These are phyloP conservation scores for Philaethria dido DNA, from an alignment of 2,888 invertebrate species.

Conservation along the genomic window DNA sequence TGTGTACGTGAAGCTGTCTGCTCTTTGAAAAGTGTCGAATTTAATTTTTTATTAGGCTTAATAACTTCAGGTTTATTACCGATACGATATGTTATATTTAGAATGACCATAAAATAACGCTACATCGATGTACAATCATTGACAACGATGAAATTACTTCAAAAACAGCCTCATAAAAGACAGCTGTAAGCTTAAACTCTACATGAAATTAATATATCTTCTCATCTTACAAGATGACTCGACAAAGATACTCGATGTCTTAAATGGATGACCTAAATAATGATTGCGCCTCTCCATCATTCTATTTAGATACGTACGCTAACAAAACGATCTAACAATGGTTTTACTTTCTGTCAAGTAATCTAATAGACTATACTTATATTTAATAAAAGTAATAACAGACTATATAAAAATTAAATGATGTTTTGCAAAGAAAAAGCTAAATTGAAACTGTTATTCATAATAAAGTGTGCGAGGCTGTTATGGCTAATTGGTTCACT, in stretches of 20 bases:
- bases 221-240: no score
- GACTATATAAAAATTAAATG: background rate
- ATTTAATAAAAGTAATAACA: background rate
- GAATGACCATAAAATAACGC: background rate
- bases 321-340: no score
- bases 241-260: no score
- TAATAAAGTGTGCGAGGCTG: background rate
- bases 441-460: background rate
- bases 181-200: background rate
- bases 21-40: conserved; percentile 4
- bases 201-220: background rate
- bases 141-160: background rate
- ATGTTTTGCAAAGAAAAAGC: background rate
- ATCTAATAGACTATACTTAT: no score
- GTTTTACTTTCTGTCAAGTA: no score
- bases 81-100: conserved; percentile 4
- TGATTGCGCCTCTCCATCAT: no score
- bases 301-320: no score
- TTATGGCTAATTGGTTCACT: background rate
- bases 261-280: no score
- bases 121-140: no score
- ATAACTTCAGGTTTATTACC: background rate
- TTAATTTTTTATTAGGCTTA: conserved; percentile 12
- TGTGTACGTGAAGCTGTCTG: conserved; percentile 1
- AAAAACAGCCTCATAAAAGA: background rate